Evolutionary conservation across 2,888 invertebrate species (phyloP).

Genomic region (Nudaria mundana): DNA sequence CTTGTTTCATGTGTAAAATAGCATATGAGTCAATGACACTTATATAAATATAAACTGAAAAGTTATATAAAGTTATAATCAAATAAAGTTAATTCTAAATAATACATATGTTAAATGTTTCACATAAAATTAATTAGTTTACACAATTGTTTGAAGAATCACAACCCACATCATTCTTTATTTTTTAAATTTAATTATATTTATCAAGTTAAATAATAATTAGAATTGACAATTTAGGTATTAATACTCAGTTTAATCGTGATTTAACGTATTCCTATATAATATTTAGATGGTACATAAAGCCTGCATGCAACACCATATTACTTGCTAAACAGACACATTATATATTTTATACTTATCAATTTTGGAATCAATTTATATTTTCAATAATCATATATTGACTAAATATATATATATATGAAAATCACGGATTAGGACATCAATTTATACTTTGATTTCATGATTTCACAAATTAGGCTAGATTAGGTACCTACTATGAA

Average conservation of each 20-base stretch:
- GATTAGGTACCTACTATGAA: no score
- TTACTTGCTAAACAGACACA: not conserved
- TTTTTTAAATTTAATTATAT: conserved; percentile 10
- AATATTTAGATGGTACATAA: not conserved
- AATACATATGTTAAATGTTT: conserved; percentile 9
- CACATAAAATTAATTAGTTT: conserved; percentile 2
- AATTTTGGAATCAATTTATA: not conserved
- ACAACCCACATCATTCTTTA: conserved; percentile 9
- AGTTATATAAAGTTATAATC: not conserved
- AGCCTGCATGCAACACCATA: not conserved
- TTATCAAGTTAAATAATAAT: conserved; percentile 25
- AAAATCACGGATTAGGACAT: no score
- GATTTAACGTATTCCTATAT: conserved; percentile 5
- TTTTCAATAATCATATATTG: not conserved
- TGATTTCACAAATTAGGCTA: no score
- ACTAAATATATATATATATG: no score
- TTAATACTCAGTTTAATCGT: conserved; percentile 9
- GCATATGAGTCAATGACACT: no score
- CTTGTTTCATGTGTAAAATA: no score
- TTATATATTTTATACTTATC: not conserved
- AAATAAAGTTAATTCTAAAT: not conserved
- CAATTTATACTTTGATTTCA: no score
- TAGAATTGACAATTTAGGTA: conserved; percentile 27
- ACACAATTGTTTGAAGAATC: conserved; percentile 1
- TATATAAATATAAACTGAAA: not conserved